phyloP scores from a whole-genome alignment of 2,888 invertebrate genomes.

The Noctua comes region DNA sequence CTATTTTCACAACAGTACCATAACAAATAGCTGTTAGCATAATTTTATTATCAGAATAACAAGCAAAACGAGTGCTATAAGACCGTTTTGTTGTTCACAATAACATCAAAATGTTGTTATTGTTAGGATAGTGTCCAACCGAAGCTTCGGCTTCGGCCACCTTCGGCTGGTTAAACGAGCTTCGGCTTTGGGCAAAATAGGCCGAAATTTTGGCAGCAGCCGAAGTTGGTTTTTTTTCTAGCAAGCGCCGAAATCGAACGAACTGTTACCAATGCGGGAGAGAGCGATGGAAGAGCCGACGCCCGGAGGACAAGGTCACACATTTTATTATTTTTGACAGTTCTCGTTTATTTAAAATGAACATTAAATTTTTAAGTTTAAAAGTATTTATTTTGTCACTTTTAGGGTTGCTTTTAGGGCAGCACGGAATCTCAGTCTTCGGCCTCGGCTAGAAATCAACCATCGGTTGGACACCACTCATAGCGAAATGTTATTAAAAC shows the following conservation, averaged over 20 bases:
- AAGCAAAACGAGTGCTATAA: background rate
- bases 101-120: background rate
- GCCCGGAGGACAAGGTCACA: too few relatives aligned
- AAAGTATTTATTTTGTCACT: too few relatives aligned
- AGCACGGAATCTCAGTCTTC: background rate
- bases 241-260: background rate
- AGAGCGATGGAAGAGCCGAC: background rate
- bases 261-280: background rate
- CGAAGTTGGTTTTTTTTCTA: background rate
- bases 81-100: constrained; percentile 8
- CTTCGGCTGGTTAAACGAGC: background rate
- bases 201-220: background rate
- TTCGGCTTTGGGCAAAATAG: background rate
- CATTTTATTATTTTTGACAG: too few relatives aligned
- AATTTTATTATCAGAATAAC: constrained; percentile 2
- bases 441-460: background rate
- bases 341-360: too few relatives aligned
- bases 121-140: background rate
- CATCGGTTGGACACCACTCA: background rate
- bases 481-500: background rate
- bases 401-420: background rate
- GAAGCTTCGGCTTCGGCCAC: background rate
- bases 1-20: constrained; percentile 4
- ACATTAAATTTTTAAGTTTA: too few relatives aligned
- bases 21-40: background rate